Base-by-base conservation (phyloP, 2,888 invertebrate genomes). In the Salticus scenicus region DNA sequence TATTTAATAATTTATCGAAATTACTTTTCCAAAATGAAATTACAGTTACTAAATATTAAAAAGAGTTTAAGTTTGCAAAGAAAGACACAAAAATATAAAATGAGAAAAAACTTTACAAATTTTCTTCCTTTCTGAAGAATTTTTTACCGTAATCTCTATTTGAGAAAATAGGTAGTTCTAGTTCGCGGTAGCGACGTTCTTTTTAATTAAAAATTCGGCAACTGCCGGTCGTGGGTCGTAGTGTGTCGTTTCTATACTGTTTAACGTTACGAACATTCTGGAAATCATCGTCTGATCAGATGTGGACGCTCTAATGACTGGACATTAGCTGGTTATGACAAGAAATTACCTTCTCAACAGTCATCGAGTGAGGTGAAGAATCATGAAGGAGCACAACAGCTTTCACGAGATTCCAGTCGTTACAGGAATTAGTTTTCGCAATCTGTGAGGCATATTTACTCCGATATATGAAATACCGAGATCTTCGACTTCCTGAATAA, bases 341-440 rank as follows among this genome's bases (percentile, higher is more conserved):
- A 47, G 7, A 47, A 47, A 47, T 47, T 47, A 47, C 37, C 10
- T 37, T 37, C 37, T 37, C 37, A 37, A 37, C 37, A 37, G 37
- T 37, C 37, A 37, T 37, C 37, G 37, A 37, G 37, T 37, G 37
- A 37, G 37, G 37, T n/a, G n/a, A n/a, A 37, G 37, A 37, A 37
- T 37, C 37, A 37, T 37, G 37, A 37, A 10, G 37, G 37, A 37
- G 10, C 37, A 37, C 37, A 37, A 37, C 37, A 37, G 37, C 37
- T 37, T 37, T 37, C 37, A 10, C 37, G 10, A 37, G 37, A 37
- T 37, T 47, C 47, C 47, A 47, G 8, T 47, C 2, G 7, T 47
- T 47, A 14, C 47, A 47, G 47, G 47, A 47, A 47, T 47, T 47
- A 47, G 47, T 17, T 47, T 47, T 47, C 47, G 47, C 47, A 47